Percentiles rank a stretch among this genome's conserved stretches.
phyloP scores from a whole-genome alignment of 2,888 invertebrate genomes.

The Meganola albula region DNA sequence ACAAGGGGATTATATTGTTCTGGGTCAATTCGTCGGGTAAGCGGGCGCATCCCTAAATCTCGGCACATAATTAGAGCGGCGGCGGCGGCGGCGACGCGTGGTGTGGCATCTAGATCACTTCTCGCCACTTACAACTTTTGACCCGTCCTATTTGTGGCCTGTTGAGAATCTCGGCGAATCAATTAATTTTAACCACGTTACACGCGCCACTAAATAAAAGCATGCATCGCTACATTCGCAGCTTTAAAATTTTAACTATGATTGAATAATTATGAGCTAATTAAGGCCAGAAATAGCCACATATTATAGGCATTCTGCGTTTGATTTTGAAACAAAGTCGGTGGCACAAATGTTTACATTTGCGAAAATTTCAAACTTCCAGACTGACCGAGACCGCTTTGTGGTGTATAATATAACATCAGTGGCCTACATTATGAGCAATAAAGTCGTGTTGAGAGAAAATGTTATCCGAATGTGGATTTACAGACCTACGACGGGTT shows the following conservation, averaged over 20 bases:
- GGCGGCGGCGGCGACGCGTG: slow-evolving; percentile 37
- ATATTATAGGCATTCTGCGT: too few relatives aligned
- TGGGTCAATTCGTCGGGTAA: slow-evolving; percentile 55
- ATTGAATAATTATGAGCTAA: too few relatives aligned
- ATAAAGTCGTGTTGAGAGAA: slow-evolving; percentile 15
- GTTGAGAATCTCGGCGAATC: slow-evolving; percentile 24
- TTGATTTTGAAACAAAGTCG: too few relatives aligned
- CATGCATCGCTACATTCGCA: not conserved
- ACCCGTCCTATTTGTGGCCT: slow-evolving; percentile 33
- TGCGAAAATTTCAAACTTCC: too few relatives aligned
- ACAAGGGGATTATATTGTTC: slow-evolving; percentile 48
- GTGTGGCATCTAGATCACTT: slow-evolving; percentile 38
- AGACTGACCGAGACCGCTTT: slow-evolving; percentile 16
- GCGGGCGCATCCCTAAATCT: slow-evolving; percentile 49
- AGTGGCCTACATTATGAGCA: slow-evolving; percentile 12
- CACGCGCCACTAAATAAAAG: not conserved
- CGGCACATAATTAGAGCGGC: slow-evolving; percentile 49
- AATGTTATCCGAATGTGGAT: slow-evolving; percentile 11
- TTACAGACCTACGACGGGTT: too few relatives aligned
- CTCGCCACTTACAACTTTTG: slow-evolving; percentile 45
- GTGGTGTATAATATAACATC: slow-evolving; percentile 21
- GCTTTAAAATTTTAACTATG: not conserved
- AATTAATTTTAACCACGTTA: slow-evolving; percentile 15
- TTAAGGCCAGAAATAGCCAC: too few relatives aligned
- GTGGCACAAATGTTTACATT: too few relatives aligned